Evolutionary conservation across 2,888 invertebrate genomes (phyloP), one percentile per base, ranked within the genome.

Genomic region (Entomobrya proxima): DNA sequence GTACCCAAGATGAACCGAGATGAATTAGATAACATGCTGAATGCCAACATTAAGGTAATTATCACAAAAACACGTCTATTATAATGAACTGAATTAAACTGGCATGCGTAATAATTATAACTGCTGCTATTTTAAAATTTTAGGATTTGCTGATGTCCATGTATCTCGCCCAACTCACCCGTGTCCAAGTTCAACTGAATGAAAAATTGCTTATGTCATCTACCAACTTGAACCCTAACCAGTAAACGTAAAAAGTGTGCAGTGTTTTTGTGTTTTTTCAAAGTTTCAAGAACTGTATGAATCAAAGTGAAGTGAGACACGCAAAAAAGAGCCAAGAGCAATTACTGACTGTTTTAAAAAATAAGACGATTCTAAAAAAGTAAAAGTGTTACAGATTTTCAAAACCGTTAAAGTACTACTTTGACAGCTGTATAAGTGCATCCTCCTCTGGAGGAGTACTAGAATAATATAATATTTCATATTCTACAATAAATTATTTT

Each of bases 131-230:
- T 64, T 64, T 64, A 27, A 32, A 86, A 87, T 92, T 92, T 24
- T 91, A 94, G 94, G 99, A 99, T 93, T 94, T 99, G 90, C 93
- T 99, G 91, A 99, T 99, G 99, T 98, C 97, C 55, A 95, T 98
- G 90, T 98, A 98, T 61, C 94, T 99, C 86, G 97, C 98, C 15
- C 98, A 98, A 91, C 94, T 99, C 86, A 97, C 98, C 91, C 97
- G 98, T 93, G 98, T 98, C 1, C 98, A 99, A 92, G 94, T 99
- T 91, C 96, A 97, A 91, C 94, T 99, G 79, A 98, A 98, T 92
- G 99, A 99, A 93, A 98, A 98, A 92, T 94, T 99, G 64, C 69
- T 89, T 69, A 90, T 90, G 90, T 86, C 88, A 15, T 81, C 87
- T 6, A 87, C 88, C 40, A 89, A 84, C 52, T 40, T 88, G 4